Evolutionary conservation across 2,113 vertebrate genomes (phyloP), one percentile per base, ranked within the genome.

Genomic region (Rhinolophus sinicus): DNA sequence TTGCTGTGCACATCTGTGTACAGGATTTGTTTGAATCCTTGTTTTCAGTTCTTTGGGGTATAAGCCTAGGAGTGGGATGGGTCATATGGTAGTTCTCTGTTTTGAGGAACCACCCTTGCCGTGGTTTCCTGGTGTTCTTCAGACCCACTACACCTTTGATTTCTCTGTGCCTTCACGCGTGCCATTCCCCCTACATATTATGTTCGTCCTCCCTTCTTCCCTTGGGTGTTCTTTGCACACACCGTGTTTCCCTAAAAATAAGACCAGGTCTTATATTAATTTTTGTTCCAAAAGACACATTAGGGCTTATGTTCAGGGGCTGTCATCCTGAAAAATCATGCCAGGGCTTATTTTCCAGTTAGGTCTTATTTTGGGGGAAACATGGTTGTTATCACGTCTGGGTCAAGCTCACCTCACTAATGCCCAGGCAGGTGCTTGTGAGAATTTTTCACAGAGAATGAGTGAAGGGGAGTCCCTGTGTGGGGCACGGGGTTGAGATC

Each of bases 401-500:
- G 56, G 54, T 73, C 18, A 8, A 14, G 10, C 67, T 54, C 35
- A 33, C 60, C 5, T 24, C 64, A 22, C 18, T 16, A 15, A 16
- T 60, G 28, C 38, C 35, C 58, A 70, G 80, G 26, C 72, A 62
- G 35, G 52, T 88, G 80, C 75, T 83, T 44, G 13, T 7, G 35
- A 64, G 56, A n/a, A 54, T 21, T 18, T 87, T 77, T 44, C 26
- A 73, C 7, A 40, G 50, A 64, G 52, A 75, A 50, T 40, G 52
- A 73, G 52, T 60, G 22, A 58, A 30, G 8, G 18, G 9, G 38
- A 15, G 26, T 22, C 24, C 12, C 2, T 1, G 3, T n/a, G 16
- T 28, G 12, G 54, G 18, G 19, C 0, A 2, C 0, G 2, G 16
- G 30, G 4, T 2, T 54, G 28, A 11, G 6, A 21, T 56, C 5